Percentiles rank a stretch among this genome's conserved stretches.
phyloP scores from a whole-genome alignment of 2,113 vertebrate species.

The Notarius lentiginosus region DNA sequence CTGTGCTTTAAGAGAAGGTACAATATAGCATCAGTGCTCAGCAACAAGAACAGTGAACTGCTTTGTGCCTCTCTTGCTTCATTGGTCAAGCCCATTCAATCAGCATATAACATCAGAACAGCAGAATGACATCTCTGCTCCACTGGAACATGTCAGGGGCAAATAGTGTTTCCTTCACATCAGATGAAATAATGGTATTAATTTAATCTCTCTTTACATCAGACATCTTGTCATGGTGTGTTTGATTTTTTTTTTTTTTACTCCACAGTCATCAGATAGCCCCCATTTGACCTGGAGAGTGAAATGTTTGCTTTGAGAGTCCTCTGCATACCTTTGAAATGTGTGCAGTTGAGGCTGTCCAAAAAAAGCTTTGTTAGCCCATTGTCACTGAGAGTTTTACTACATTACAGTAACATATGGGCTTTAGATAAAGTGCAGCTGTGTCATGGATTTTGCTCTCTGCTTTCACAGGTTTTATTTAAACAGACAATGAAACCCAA shows the following conservation, averaged over 20 bases:
- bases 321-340: neutral
- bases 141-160: constrained; percentile 4
- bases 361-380: neutral
- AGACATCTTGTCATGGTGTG: constrained; percentile 8
- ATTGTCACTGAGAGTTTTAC: neutral
- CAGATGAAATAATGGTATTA: constrained; percentile 14
- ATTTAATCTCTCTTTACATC: constrained; percentile 30
- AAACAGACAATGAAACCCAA: neutral
- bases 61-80: neutral
- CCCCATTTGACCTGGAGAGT: neutral
- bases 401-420: neutral
- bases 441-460: neutral
- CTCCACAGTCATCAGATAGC: neutral
- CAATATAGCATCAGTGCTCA: neutral
- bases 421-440: constrained; percentile 9
- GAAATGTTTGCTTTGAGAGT: constrained; percentile 14
- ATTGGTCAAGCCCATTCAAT: constrained; percentile 31
- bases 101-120: constrained; percentile 25
- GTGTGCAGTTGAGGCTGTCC: neutral
- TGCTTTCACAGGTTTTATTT: neutral
- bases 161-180: constrained; percentile 6
- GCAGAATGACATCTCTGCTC: constrained; percentile 18
- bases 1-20: neutral
- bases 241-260: constrained; percentile 1
- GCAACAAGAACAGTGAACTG: neutral